Evolutionary conservation across 2,888 invertebrate species (phyloP).

Genomic region (Dromius quadrimaculatus): DNA sequence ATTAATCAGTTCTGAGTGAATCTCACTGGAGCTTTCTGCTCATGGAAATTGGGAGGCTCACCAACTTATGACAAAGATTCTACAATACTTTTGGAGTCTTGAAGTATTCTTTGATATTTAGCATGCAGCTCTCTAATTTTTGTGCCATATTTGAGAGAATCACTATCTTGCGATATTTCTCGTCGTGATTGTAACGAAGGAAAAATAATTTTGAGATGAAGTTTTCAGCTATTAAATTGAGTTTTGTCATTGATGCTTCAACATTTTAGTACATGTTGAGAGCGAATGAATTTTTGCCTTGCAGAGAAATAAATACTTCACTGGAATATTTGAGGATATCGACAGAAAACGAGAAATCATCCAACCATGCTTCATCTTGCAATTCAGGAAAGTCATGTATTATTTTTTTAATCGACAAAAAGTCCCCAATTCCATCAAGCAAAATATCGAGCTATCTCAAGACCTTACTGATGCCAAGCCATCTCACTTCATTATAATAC

Average conservation of each 20-base stretch:
- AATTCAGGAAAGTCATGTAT: constrained; percentile 47
- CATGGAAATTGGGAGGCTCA: constrained; percentile 38
- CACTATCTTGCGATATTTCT: constrained; percentile 40
- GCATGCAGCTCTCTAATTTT: constrained; percentile 38
- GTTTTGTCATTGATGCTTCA: constrained; percentile 46
- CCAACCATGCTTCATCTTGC: constrained; percentile 29
- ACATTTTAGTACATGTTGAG: constrained; percentile 39
- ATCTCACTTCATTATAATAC: constrained; percentile 52
- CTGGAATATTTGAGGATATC: constrained; percentile 46
- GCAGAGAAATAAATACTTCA: constrained; percentile 40
- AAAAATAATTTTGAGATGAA: constrained; percentile 44
- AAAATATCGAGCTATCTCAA: constrained; percentile 49
- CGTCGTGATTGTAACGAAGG: constrained; percentile 39
- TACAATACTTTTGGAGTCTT: constrained; percentile 38
- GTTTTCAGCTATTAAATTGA: constrained; percentile 49
- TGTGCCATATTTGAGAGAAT: constrained; percentile 44
- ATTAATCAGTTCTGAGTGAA: constrained; percentile 44
- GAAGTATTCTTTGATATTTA: constrained; percentile 44
- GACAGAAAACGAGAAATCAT: constrained; percentile 47
- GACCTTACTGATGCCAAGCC: constrained; percentile 53
- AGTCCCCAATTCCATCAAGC: constrained; percentile 60
- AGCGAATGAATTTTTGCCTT: constrained; percentile 46
- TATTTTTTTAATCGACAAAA: constrained; percentile 44
- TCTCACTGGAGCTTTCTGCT: constrained; percentile 22
- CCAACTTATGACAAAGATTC: constrained; percentile 36